phyloP scores from a whole-genome alignment of 1,140 invertebrate species.

The Drosophila pseudoananassae region DNA sequence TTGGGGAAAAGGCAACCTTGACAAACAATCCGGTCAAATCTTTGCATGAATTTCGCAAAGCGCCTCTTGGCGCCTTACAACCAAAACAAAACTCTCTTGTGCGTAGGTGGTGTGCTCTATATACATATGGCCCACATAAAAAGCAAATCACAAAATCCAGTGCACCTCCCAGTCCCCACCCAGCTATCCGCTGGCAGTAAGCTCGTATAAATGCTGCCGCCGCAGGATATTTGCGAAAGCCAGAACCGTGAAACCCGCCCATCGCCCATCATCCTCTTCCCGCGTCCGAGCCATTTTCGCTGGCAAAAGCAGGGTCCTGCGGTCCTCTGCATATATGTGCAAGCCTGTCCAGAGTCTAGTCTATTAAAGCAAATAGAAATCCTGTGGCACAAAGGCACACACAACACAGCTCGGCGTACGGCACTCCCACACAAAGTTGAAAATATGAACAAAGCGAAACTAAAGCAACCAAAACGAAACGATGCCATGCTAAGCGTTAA shows the following conservation, averaged over 20 bases:
- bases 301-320: slow-evolving; percentile 7
- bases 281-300: slow-evolving; percentile 12
- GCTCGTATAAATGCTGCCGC: slow-evolving; percentile 71
- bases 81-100: slow-evolving; percentile 22
- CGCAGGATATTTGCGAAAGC: slow-evolving; percentile 75
- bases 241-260: slow-evolving; percentile 35
- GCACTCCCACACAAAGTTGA: slow-evolving; percentile 31
- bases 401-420: slow-evolving; percentile 4
- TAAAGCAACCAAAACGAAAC: slow-evolving; percentile 42
- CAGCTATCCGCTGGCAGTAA: slow-evolving; percentile 30
- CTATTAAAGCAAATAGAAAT: slow-evolving; percentile 79
- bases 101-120: background rate
- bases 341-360: slow-evolving; percentile 45
- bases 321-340: slow-evolving; percentile 7
- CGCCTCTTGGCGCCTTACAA: slow-evolving; percentile 53
- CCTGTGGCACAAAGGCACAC: slow-evolving; percentile 13
- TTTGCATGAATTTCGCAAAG: slow-evolving; percentile 60
- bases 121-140: slow-evolving; percentile 59
- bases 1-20: slow-evolving; percentile 23
- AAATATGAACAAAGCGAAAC: slow-evolving; percentile 60
- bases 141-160: slow-evolving; percentile 78
- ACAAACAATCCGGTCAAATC: slow-evolving; percentile 58
- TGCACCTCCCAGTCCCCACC: slow-evolving; percentile 22
- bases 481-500: slow-evolving; percentile 19
- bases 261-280: slow-evolving; percentile 5